A percentile compares a stretch with the other conserved stretches of the same genome.
These are phyloP conservation scores for Melanotaenia boesemani DNA, from an alignment of 2,797 vertebrate genomes.

Conservation along the genomic window DNA sequence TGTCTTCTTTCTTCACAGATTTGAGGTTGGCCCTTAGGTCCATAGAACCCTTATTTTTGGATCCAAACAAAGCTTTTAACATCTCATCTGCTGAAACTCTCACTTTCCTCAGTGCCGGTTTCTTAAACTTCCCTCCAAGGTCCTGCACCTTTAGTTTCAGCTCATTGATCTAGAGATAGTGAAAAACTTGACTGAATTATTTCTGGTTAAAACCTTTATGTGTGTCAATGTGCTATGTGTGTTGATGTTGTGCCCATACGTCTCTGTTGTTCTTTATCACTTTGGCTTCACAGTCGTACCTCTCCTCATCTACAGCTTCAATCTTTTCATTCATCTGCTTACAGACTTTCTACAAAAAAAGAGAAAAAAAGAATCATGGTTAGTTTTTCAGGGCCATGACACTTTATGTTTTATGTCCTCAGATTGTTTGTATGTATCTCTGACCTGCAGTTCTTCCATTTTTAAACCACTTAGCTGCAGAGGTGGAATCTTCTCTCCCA, in stretches of 20 bases:
- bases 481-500: constrained; percentile 84
- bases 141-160: constrained; percentile 78
- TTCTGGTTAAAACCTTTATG: background rate
- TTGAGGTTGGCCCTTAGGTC: constrained; percentile 82
- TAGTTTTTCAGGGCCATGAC: background rate
- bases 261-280: constrained; percentile 78
- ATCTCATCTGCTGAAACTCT: constrained; percentile 83
- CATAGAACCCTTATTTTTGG: constrained; percentile 79
- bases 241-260: constrained; percentile 45
- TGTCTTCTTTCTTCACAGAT: constrained; percentile 82
- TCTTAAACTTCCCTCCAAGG: constrained; percentile 82
- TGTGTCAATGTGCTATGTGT: background rate
- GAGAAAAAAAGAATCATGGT: background rate
- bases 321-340: constrained; percentile 73
- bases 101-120: constrained; percentile 79
- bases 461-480: constrained; percentile 85
- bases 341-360: constrained; percentile 69
- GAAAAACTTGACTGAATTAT: constrained; percentile 15
- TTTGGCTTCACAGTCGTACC: constrained; percentile 79
- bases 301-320: constrained; percentile 76
- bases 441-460: constrained; percentile 87
- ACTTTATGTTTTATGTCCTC: background rate
- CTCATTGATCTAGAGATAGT: constrained; percentile 67
- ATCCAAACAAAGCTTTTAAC: constrained; percentile 79
- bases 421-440: background rate